These are phyloP conservation scores for Monomorium pharaonis DNA, from an alignment of 1,140 invertebrate genomes.

Conservation along the genomic window DNA sequence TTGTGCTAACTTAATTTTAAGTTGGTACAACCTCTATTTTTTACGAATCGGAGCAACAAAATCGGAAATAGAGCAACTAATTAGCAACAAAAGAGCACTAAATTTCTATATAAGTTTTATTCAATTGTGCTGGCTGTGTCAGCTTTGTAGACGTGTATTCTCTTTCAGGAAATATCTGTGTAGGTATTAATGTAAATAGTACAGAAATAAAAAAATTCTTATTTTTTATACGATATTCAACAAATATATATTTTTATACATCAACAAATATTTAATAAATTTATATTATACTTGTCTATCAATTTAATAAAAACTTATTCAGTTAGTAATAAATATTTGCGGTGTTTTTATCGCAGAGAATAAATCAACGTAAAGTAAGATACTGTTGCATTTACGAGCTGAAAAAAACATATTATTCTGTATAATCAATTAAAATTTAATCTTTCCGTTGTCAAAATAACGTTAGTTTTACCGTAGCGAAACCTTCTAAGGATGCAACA, in stretches of 20 bases:
- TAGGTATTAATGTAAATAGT: not conserved
- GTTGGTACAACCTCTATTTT: no score
- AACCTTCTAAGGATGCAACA: constrained; percentile 31
- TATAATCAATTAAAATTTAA: not conserved
- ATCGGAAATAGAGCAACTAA: no score
- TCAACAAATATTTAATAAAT: not conserved
- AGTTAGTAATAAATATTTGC: not conserved
- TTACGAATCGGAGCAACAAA: no score
- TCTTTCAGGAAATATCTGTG: not conserved
- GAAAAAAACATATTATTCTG: not conserved
- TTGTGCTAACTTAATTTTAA: no score
- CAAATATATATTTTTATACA: not conserved
- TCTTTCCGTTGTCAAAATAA: not conserved
- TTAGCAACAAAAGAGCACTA: no score
- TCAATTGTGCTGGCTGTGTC: no score
- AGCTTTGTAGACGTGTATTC: no score
- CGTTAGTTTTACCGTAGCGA: constrained; percentile 13
- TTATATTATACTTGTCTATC: not conserved
- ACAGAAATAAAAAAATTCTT: not conserved
- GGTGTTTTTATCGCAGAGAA: not conserved
- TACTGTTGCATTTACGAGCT: constrained; percentile 10
- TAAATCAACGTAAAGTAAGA: constrained; percentile 25
- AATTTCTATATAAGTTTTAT: no score
- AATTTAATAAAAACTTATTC: not conserved
- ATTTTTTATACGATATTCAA: not conserved